Evolutionary conservation across 2,888 invertebrate genomes (phyloP).

Genomic region (Heliconius erato): DNA sequence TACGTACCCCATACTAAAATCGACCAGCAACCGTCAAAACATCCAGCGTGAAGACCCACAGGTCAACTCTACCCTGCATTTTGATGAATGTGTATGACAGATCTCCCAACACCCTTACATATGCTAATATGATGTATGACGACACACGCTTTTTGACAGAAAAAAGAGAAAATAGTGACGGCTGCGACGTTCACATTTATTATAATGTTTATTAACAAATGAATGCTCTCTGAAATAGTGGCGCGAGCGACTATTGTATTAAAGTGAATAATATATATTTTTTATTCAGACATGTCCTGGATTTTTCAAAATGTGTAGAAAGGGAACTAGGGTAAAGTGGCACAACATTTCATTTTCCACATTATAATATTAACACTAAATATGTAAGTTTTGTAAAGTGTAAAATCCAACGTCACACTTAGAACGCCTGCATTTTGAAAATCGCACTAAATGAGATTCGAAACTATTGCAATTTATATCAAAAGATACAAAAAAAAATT

Average conservation of each 20-base stretch:
- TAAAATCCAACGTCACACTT: not conserved
- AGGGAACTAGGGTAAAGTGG: too few relatives aligned
- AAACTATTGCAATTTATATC: too few relatives aligned
- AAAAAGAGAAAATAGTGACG: slow-evolving; percentile 57
- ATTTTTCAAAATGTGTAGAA: not conserved
- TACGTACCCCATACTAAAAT: not conserved
- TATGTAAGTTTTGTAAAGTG: too few relatives aligned
- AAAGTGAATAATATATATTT: not conserved
- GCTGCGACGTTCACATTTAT: slow-evolving; percentile 51
- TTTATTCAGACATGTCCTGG: not conserved
- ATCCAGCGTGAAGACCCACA: slow-evolving; percentile 55
- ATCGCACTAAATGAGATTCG: too few relatives aligned
- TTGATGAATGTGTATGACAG: slow-evolving; percentile 79
- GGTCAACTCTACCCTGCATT: slow-evolving; percentile 68
- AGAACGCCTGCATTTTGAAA: not conserved
- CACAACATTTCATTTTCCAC: too few relatives aligned
- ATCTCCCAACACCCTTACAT: slow-evolving; percentile 71
- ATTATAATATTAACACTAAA: too few relatives aligned
- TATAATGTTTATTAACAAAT: slow-evolving; percentile 54
- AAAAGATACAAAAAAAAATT: not conserved
- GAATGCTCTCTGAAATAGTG: slow-evolving; percentile 14
- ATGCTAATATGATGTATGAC: slow-evolving; percentile 74
- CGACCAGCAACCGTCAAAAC: slow-evolving; percentile 48
- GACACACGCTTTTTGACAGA: slow-evolving; percentile 58
- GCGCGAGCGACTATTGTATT: slow-evolving; percentile 1